Evolutionary conservation across 2,113 vertebrate genomes (phyloP).

Genomic region (Puma concolor): DNA sequence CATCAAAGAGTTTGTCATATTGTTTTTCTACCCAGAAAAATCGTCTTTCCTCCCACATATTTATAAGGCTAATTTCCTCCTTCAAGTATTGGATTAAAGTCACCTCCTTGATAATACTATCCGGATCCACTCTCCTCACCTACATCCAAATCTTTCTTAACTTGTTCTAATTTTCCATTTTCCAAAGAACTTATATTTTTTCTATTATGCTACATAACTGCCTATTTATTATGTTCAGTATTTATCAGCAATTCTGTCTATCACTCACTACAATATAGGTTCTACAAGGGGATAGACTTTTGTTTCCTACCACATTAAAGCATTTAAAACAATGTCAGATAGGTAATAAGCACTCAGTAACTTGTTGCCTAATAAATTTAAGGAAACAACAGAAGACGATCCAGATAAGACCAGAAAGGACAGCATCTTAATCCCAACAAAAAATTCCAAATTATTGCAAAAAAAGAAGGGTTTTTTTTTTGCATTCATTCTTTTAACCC

Average conservation of each 20-base stretch:
- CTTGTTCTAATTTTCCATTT: not conserved
- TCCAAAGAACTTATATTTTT: not conserved
- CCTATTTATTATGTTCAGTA: not conserved
- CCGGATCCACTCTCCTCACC: not conserved
- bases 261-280: not conserved
- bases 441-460: not conserved
- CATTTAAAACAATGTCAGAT: not conserved
- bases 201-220: not conserved
- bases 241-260: not conserved
- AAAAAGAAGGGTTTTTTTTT: not conserved
- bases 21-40: not conserved
- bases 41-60: not conserved
- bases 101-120: not conserved
- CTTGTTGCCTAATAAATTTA: not conserved
- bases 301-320: not conserved
- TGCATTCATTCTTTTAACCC: not conserved
- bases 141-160: not conserved
- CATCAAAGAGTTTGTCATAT: not conserved
- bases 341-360: not conserved
- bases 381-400: not conserved
- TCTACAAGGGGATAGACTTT: not conserved
- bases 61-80: not conserved
- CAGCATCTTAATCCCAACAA: not conserved
- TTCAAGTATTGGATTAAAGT: not conserved
- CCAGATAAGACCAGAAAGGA: not conserved